phyloP scores from a whole-genome alignment of 2,888 invertebrate genomes.

The Ectemnius lituratus region DNA sequence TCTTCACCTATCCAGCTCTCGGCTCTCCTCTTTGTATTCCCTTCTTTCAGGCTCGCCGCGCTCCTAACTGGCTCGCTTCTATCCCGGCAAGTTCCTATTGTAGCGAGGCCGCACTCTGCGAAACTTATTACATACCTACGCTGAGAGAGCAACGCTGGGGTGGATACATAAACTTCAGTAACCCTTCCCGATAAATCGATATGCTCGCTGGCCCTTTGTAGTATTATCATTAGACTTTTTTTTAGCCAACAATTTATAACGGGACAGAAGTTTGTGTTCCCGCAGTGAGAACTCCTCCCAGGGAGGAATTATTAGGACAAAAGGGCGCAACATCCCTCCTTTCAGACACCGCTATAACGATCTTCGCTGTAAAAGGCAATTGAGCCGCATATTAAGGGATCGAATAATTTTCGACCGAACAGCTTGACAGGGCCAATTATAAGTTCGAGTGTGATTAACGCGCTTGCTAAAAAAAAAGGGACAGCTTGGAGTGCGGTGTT shows the following conservation, averaged over 20 bases:
- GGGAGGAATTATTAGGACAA: no score
- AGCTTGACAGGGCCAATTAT: no score
- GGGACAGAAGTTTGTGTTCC: neutral
- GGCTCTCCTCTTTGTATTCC: conserved; percentile 20
- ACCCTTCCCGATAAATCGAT: conserved; percentile 57
- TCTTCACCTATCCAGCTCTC: conserved; percentile 12
- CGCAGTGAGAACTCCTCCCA: neutral
- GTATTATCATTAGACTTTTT: neutral
- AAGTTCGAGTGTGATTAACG: no score
- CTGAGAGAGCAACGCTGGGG: conserved; percentile 8
- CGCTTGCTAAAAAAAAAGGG: no score
- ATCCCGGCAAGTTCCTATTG: conserved; percentile 11
- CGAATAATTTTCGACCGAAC: no score
- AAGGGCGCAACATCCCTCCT: no score
- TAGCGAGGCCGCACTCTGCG: neutral
- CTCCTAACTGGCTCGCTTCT: conserved; percentile 30
- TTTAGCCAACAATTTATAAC: neutral
- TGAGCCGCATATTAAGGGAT: no score
- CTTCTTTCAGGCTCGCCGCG: conserved; percentile 31
- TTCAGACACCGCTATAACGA: no score
- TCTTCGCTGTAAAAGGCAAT: no score
- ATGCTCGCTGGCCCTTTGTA: conserved; percentile 11
- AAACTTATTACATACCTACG: conserved; percentile 60
- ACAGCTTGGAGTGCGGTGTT: no score
- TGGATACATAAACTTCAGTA: conserved; percentile 20